These are phyloP conservation scores for Anarhynchus alexandrinus DNA, from an alignment of 2,113 vertebrate species.

Conservation along the genomic window DNA sequence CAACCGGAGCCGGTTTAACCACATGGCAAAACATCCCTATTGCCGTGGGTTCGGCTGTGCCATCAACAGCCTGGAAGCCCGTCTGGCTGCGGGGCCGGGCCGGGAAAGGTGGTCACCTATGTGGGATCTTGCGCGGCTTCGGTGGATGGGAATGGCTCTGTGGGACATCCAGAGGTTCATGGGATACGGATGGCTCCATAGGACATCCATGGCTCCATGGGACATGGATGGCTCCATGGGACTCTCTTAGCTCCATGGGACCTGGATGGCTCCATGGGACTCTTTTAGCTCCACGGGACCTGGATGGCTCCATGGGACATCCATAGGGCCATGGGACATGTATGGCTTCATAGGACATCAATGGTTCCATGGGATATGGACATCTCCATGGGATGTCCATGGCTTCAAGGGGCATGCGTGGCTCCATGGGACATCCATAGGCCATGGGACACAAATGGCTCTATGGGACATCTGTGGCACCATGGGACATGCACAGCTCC, in stretches of 20 bases:
- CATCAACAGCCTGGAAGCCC: background rate
- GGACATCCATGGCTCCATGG: background rate
- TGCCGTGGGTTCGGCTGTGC: background rate
- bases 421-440: background rate
- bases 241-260: background rate
- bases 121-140: rapidly evolving
- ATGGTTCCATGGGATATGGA: background rate
- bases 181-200: background rate
- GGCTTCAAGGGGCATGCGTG: background rate
- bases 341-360: background rate
- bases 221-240: background rate
- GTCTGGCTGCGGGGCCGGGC: rapidly evolving
- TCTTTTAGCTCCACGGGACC: background rate
- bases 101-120: rapidly evolving
- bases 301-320: background rate
- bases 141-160: background rate
- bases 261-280: background rate
- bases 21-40: background rate
- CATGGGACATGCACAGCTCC: background rate
- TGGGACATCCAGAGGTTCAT: rapidly evolving
- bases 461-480: background rate
- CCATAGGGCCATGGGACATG: background rate
- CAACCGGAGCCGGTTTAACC: background rate
- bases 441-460: background rate
- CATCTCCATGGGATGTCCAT: background rate